Evolutionary conservation across 2,888 invertebrate species (phyloP).

Genomic region (Rhyacophila evoluta): DNA sequence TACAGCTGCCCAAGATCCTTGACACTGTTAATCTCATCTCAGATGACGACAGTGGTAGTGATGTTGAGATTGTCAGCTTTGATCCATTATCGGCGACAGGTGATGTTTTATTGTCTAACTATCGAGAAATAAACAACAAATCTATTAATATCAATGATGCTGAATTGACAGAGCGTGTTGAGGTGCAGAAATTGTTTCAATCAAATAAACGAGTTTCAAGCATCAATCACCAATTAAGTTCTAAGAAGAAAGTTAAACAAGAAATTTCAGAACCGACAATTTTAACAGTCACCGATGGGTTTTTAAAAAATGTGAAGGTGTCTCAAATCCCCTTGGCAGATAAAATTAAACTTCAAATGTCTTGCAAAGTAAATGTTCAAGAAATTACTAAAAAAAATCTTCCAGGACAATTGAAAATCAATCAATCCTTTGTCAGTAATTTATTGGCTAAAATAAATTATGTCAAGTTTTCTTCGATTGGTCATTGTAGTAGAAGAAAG

Average conservation of each 20-base stretch:
- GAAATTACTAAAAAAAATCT: not conserved
- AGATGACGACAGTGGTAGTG: not conserved
- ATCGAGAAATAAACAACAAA: not conserved
- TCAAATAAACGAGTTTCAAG: not conserved
- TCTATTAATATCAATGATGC: too few relatives aligned
- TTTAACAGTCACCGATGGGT: not conserved
- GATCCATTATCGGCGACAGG: not conserved
- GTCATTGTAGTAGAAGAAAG: too few relatives aligned
- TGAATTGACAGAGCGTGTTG: not conserved
- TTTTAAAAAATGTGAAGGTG: not conserved
- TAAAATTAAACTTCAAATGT: slow-evolving; percentile 32
- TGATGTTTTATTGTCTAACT: not conserved
- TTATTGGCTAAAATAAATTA: not conserved
- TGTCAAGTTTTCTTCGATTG: too few relatives aligned
- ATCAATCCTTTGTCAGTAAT: not conserved
- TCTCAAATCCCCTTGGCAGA: slow-evolving; percentile 23
- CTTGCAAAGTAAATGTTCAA: slow-evolving; percentile 26
- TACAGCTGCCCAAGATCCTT: not conserved
- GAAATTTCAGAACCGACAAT: not conserved
- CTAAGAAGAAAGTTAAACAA: not conserved
- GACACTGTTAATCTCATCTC: not conserved
- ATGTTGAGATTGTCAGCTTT: not conserved
- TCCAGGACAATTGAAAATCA: not conserved
- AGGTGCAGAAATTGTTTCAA: not conserved
- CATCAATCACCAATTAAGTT: not conserved